Conservation (phyloP, 1,140 invertebrate genomes). For the Nilaparvata lugens region DNA sequence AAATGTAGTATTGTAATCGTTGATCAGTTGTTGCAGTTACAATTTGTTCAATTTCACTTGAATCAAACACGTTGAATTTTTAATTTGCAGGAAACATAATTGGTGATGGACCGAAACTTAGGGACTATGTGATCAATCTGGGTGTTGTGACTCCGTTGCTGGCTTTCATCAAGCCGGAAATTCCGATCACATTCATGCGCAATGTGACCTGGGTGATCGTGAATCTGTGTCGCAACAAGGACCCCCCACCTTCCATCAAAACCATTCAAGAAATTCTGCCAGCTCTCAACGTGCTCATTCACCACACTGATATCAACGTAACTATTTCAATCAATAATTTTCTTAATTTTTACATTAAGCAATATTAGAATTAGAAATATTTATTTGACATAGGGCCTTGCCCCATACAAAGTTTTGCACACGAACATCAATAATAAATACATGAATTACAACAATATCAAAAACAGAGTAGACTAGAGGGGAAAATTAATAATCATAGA, state of each 20-base stretch:
- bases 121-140: slow-evolving; percentile 86
- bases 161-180: slow-evolving; percentile 86
- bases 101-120: slow-evolving; percentile 80
- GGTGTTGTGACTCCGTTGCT: slow-evolving; percentile 84
- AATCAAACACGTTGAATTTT: slow-evolving; percentile 8
- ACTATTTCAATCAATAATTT: too few relatives aligned
- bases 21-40: background rate
- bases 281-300: slow-evolving; percentile 86
- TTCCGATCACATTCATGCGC: slow-evolving; percentile 83
- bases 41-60: slow-evolving; percentile 5
- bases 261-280: slow-evolving; percentile 92
- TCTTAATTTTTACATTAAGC: too few relatives aligned
- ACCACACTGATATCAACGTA: slow-evolving; percentile 92
- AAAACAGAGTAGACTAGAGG: too few relatives aligned
- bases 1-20: too few relatives aligned
- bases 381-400: too few relatives aligned
- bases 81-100: slow-evolving; percentile 63
- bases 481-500: too few relatives aligned
- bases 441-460: too few relatives aligned
- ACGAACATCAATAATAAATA: too few relatives aligned
- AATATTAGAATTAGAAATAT: too few relatives aligned
- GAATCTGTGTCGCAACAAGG: slow-evolving; percentile 93
- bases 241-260: slow-evolving; percentile 74
- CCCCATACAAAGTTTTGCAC: too few relatives aligned
- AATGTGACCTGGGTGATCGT: slow-evolving; percentile 99